A percentile compares a stretch with the other conserved stretches of the same genome.
phyloP scores from a whole-genome alignment of 2,888 invertebrate genomes.

The Thymelicus acteon region DNA sequence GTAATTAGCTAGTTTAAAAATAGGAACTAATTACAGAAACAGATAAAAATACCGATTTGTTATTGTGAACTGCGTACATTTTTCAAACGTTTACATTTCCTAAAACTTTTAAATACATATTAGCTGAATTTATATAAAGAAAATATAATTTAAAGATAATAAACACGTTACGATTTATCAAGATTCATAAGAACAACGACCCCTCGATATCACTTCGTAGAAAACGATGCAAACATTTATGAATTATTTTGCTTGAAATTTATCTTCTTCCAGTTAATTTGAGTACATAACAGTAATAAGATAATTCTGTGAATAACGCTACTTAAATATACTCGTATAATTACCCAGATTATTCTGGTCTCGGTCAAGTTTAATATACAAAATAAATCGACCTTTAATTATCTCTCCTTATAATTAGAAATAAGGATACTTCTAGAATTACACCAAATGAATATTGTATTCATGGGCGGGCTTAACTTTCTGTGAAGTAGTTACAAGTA shows the following conservation, averaged over 20 bases:
- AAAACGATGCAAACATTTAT: background rate
- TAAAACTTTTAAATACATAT: too few species aligned
- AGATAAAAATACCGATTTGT: too few species aligned
- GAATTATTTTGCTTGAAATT: background rate
- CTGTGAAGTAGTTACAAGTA: too few species aligned
- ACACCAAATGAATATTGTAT: too few species aligned
- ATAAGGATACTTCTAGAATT: background rate
- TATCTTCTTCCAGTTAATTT: background rate
- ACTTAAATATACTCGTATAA: slow-evolving; percentile 9
- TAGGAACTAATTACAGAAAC: too few species aligned
- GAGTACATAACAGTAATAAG: background rate
- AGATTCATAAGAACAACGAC: background rate
- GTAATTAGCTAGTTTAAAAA: too few species aligned
- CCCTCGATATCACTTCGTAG: background rate
- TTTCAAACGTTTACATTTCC: too few species aligned
- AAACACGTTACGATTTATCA: background rate
- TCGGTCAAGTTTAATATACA: slow-evolving; percentile 43
- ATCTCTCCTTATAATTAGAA: too few species aligned
- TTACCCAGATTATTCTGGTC: background rate
- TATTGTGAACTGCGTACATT: too few species aligned
- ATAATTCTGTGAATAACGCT: background rate
- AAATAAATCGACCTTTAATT: background rate
- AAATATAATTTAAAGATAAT: background rate
- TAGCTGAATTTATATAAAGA: too few species aligned
- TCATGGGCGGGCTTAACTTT: too few species aligned